Base-by-base conservation (phyloP, 23 tunicate species). In the Corella eumyota region DNA sequence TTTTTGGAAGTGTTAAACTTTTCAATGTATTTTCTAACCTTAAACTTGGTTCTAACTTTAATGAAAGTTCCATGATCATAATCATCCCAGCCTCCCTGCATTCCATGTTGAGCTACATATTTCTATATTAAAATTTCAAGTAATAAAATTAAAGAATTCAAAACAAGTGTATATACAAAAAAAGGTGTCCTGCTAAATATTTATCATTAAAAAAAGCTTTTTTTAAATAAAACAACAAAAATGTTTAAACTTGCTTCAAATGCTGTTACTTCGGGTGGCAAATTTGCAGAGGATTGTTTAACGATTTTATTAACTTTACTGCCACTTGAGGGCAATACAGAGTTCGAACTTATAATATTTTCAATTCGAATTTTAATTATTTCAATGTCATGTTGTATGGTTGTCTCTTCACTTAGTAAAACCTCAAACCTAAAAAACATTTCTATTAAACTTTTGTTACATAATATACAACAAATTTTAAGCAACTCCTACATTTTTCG, bases 21-120 rank as follows among this genome's bases (percentile, higher is more conserved):
- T n/a, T n/a, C n/a, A n/a, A n/a, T n/a, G n/a, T n/a, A n/a, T n/a
- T n/a, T n/a, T n/a, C n/a, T 53, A 59, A 83, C 92, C 71, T 86
- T 77, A 40, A 56, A 65, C 38, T 73, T 72, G 36, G 71, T 67
- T 71, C 95, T 65, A 1, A 86, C 64, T 33, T 73, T 72, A 15
- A 86, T 38, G 52, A 86, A 86, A 5, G 83, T 47, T 17, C 85
- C 64, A 33, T 86, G 95, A 54, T 86, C 95, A 52, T 77, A 86
- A 60, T 86, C 95, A 67, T 86, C 95, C 95, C 95, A 86, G 0
- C 95, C 95, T 22, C 95, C 95, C 57, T 77, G 95, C 5, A 46
- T 46, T 2, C 95, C 95, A 65, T 70, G 30, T 27, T 71, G 79
- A 3, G 85, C 62, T 4, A 86, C 55, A 66, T 61, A 86, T 59